Conservation (phyloP, 2,113 vertebrate genomes). For the Tauraco erythrolophus region DNA sequence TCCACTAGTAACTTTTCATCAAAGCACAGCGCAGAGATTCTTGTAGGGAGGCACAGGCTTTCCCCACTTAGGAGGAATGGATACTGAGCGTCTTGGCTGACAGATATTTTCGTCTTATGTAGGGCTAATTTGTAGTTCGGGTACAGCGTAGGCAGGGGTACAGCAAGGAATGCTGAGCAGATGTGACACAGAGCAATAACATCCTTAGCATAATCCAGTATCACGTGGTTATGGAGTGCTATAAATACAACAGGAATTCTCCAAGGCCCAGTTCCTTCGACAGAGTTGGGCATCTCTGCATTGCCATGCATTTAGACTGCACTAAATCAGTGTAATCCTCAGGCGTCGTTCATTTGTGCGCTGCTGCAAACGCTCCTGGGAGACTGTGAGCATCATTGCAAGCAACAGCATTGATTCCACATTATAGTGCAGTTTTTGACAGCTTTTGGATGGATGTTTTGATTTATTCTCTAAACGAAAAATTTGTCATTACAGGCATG, state of each 20-base stretch:
- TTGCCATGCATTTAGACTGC: not conserved
- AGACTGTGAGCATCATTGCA: not conserved
- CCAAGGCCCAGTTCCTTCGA: not conserved
- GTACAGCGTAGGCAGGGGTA: slow-evolving; percentile 28
- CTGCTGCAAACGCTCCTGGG: not conserved
- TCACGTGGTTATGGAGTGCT: not conserved
- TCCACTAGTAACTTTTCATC: not conserved
- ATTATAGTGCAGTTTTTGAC: not conserved
- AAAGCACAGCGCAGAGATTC: not conserved
- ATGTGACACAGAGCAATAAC: slow-evolving; percentile 22
- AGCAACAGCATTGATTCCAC: not conserved
- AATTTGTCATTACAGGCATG: not conserved
- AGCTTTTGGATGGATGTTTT: not conserved
- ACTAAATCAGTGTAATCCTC: not conserved
- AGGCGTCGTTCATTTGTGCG: not conserved
- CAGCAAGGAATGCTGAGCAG: slow-evolving; percentile 11
- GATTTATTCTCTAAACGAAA: not conserved
- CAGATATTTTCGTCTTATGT: not conserved
- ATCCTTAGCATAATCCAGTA: slow-evolving; percentile 1
- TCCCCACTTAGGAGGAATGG: not conserved
- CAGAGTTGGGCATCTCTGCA: not conserved
- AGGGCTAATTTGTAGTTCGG: not conserved
- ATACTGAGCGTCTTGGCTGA: not conserved
- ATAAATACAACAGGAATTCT: slow-evolving; percentile 29
- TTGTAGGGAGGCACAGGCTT: not conserved